phyloP scores from a whole-genome alignment of 2,113 vertebrate genomes.

The Nannospalax galili region DNA sequence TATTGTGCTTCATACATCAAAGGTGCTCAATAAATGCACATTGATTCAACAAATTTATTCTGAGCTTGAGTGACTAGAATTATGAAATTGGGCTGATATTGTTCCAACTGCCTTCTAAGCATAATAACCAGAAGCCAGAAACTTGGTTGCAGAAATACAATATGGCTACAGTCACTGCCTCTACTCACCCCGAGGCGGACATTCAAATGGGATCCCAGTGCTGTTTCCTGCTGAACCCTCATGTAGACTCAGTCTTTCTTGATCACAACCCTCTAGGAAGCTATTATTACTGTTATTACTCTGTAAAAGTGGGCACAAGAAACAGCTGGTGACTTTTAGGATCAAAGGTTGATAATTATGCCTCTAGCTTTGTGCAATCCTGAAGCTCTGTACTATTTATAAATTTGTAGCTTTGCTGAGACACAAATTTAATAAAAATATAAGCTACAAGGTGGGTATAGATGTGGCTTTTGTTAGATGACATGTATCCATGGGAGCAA shows the following conservation, averaged over 20 bases:
- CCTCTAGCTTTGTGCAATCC: background rate
- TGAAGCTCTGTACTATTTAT: background rate
- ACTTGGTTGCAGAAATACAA: background rate
- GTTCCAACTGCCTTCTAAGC: background rate
- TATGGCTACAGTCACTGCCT: background rate
- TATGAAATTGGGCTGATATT: background rate
- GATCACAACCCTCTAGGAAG: background rate
- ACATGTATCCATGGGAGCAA: background rate
- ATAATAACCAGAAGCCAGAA: background rate
- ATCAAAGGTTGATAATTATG: background rate
- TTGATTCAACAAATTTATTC: background rate
- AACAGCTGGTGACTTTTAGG: background rate
- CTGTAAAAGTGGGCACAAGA: background rate
- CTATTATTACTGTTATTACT: no score
- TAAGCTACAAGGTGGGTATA: background rate
- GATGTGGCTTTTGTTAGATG: background rate
- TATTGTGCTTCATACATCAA: background rate
- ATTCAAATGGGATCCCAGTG: background rate
- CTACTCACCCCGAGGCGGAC: background rate
- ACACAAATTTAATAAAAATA: background rate
- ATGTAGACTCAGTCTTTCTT: background rate
- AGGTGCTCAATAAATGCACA: background rate
- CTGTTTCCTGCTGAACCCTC: background rate
- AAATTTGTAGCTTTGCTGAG: conserved; percentile 34
- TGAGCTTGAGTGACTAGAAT: conserved; percentile 19